These are phyloP conservation scores for Falco concolor DNA, from an alignment of 2,797 vertebrate species.

Conservation along the genomic window DNA sequence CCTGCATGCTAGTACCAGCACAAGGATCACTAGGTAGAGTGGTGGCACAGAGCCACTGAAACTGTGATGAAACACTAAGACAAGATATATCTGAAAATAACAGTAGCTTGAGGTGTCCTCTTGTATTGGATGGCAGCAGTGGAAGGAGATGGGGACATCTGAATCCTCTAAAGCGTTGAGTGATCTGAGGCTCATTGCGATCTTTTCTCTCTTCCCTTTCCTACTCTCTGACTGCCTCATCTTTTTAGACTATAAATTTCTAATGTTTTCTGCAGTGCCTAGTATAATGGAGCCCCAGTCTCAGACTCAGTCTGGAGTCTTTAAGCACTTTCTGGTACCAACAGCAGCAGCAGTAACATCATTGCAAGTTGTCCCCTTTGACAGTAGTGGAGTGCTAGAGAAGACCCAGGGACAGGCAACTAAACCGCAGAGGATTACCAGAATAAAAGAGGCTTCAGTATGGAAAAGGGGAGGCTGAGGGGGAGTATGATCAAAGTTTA, in stretches of 20 bases:
- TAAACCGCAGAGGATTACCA: neutral
- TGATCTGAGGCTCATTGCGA: neutral
- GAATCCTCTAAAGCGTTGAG: neutral
- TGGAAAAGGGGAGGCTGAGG: neutral
- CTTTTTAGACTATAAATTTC: neutral
- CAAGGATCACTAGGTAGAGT: neutral
- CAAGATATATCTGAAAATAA: neutral
- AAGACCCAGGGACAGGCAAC: neutral
- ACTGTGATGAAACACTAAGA: neutral
- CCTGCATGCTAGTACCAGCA: neutral
- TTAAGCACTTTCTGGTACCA: neutral
- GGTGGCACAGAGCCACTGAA: neutral
- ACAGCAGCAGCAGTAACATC: no score
- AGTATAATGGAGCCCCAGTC: neutral
- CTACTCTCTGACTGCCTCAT: neutral
- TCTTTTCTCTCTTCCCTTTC: neutral
- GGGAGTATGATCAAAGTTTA: neutral
- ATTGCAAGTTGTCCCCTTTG: neutral
- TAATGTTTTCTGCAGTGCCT: neutral
- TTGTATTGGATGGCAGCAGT: neutral
- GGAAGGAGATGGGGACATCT: neutral
- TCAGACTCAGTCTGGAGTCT: neutral
- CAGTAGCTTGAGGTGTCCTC: neutral
- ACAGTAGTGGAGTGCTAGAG: neutral
- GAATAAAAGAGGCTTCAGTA: neutral